Conservation (phyloP, 2,113 vertebrate genomes). For the Crotophaga sulcirostris region DNA sequence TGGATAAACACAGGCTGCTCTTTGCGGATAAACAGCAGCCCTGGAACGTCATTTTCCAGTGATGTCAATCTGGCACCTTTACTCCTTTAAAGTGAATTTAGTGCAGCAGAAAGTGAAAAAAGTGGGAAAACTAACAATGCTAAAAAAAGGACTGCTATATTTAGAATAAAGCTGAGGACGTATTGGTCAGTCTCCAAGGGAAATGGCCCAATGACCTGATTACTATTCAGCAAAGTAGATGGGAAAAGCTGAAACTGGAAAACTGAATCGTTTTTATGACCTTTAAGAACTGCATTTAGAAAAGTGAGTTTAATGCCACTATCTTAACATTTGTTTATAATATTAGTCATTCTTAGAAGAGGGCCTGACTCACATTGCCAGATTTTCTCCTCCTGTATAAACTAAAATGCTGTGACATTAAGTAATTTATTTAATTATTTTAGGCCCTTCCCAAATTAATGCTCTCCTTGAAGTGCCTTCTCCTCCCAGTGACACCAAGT, state of each 20-base stretch:
- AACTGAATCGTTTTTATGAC: slow-evolving; percentile 63
- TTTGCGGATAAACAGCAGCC: slow-evolving; percentile 33
- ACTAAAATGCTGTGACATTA: slow-evolving; percentile 18
- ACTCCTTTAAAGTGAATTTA: slow-evolving; percentile 7
- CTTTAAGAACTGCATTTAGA: slow-evolving; percentile 66
- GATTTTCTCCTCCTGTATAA: slow-evolving; percentile 30
- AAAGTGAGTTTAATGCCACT: slow-evolving; percentile 62
- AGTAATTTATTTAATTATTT: slow-evolving; percentile 33
- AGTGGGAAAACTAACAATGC: slow-evolving; percentile 58
- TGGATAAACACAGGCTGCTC: slow-evolving; percentile 17
- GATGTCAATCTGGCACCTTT: slow-evolving; percentile 54
- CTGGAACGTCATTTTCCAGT: slow-evolving; percentile 62
- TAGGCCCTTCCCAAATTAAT: slow-evolving; percentile 16
- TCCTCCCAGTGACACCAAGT: slow-evolving; percentile 55
- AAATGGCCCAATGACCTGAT: slow-evolving; percentile 77
- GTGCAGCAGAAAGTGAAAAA: background rate
- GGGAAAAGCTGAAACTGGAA: slow-evolving; percentile 74
- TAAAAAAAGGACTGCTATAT: slow-evolving; percentile 71
- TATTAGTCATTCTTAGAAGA: slow-evolving; percentile 59
- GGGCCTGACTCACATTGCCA: slow-evolving; percentile 39
- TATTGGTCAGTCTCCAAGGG: slow-evolving; percentile 66
- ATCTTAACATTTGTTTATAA: slow-evolving; percentile 52
- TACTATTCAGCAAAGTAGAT: slow-evolving; percentile 60
- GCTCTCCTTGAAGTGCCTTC: slow-evolving; percentile 39
- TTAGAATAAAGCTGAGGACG: slow-evolving; percentile 64